Evolutionary conservation across 2,797 vertebrate species (phyloP), one percentile per base, ranked within the genome.

Genomic region (Notolabrus celidotus): DNA sequence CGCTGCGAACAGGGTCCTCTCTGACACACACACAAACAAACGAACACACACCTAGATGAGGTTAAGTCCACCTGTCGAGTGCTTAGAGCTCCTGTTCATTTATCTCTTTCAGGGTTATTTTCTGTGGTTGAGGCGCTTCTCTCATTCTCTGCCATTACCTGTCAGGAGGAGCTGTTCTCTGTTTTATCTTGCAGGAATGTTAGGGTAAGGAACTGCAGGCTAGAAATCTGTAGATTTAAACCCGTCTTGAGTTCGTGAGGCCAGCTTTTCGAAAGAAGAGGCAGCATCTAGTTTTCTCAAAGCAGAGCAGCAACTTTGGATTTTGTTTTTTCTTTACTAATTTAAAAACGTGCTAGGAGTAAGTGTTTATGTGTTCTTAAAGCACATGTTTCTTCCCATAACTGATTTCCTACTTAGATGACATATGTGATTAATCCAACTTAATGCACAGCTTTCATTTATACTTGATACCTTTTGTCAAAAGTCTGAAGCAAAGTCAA

Each of bases 11-110:
- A 63, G 22, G 43, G 34, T 47, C 47, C 41, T 22, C 45, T 43
- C 39, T 23, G 12, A 19, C 17, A 11, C 50, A 54, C n/a, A 45
- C 29, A 47, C 22, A 15, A 2, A 16, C 42, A 53, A 14, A 45
- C 29, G 52, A n/a, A 38, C 38, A 56, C 27, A 42, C 60, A 64
- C 11, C 4, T 7, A 61, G 34, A 67, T 58, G 46, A 59, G 45
- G 81, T 80, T 56, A 71, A 39, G 22, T 70, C 61, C 33, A 68
- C 51, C 66, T 74, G 73, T 77, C 60, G 58, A 3, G 34, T 46
- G 53, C 50, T 66, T 53, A 14, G 16, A 67, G 62, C 17, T 67
- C 56, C 3, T 16, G 39, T 67, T 68, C 31, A 77, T 51, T 39
- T 56, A 31, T 64, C 20, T 50, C 36, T 45, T 50, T 31, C 33